A percentile compares a stretch with the other conserved stretches of the same genome.
These are phyloP conservation scores for Semnornis frantzii DNA, from an alignment of 2,113 vertebrate species.

Conservation along the genomic window DNA sequence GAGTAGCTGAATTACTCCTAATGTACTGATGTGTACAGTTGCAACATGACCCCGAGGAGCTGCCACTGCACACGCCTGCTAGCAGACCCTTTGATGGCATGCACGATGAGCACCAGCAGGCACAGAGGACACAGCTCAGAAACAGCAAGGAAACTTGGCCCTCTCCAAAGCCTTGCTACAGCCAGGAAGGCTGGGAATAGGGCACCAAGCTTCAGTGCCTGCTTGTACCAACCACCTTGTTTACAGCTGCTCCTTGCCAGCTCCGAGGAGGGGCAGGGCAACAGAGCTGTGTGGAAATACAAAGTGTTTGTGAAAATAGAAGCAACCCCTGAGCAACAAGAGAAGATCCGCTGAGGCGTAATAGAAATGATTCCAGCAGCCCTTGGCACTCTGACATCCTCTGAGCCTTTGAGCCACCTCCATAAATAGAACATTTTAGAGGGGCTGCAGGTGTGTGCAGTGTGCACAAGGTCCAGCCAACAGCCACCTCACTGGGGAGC, in stretches of 20 bases:
- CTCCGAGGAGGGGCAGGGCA: slow-evolving; percentile 4
- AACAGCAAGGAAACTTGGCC: neutral
- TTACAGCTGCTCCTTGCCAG: slow-evolving; percentile 11
- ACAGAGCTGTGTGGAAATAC: neutral
- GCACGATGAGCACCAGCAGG: neutral
- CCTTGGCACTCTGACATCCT: slow-evolving; percentile 14
- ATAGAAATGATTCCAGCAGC: neutral
- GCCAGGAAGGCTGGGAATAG: neutral
- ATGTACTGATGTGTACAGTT: neutral
- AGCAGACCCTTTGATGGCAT: accelerated
- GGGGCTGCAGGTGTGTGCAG: neutral
- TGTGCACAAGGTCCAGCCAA: neutral
- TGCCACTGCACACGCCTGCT: neutral
- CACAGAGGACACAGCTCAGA: neutral
- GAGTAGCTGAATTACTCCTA: neutral
- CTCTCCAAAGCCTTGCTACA: neutral
- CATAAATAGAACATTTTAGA: slow-evolving; percentile 4
- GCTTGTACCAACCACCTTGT: neutral
- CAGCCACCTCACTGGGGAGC: accelerated
- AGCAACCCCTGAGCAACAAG: slow-evolving; percentile 57
- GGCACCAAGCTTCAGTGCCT: neutral
- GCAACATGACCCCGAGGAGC: neutral
- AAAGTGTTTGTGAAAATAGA: slow-evolving; percentile 61
- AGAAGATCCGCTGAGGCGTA: slow-evolving; percentile 13
- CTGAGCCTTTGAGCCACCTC: slow-evolving; percentile 24